Evolutionary conservation across 2,888 invertebrate genomes (phyloP).

Genomic region (Sacculina carcini): DNA sequence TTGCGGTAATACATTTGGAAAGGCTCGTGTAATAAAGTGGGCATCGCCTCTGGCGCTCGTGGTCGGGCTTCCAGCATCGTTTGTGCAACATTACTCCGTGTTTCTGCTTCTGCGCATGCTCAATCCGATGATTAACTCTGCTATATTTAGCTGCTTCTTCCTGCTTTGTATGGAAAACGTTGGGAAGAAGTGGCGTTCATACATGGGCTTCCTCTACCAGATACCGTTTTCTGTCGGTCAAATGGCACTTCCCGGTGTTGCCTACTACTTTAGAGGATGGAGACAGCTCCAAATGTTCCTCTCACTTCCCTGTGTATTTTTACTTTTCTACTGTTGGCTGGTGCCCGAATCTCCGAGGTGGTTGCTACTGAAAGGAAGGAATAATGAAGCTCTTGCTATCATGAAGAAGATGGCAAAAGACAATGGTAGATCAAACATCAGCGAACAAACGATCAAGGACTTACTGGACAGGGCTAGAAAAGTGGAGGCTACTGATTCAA

Average conservation of each 20-base stretch:
- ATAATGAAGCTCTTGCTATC: constrained; percentile 31
- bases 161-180: constrained; percentile 28
- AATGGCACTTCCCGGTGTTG: constrained; percentile 32
- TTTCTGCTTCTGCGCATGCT: constrained; percentile 14
- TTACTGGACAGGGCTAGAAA: not conserved
- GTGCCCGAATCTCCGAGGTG: constrained; percentile 55
- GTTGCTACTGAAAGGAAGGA: constrained; percentile 38
- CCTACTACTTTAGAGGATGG: constrained; percentile 39
- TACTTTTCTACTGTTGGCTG: constrained; percentile 29
- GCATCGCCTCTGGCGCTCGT: constrained; percentile 13
- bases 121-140: constrained; percentile 8
- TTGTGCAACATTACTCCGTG: constrained; percentile 11
- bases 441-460: constrained; percentile 7
- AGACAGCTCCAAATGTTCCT: constrained; percentile 36
- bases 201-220: constrained; percentile 37
- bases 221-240: constrained; percentile 43
- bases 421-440: constrained; percentile 17
- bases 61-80: constrained; percentile 11
- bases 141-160: constrained; percentile 10
- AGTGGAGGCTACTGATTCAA: not conserved
- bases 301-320: constrained; percentile 32
- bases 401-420: constrained; percentile 34
- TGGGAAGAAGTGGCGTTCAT: constrained; percentile 30
- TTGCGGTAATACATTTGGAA: constrained; percentile 13
- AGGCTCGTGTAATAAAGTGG: constrained; percentile 11